Conservation (phyloP, 2,888 invertebrate genomes). For the Catocala nupta region DNA sequence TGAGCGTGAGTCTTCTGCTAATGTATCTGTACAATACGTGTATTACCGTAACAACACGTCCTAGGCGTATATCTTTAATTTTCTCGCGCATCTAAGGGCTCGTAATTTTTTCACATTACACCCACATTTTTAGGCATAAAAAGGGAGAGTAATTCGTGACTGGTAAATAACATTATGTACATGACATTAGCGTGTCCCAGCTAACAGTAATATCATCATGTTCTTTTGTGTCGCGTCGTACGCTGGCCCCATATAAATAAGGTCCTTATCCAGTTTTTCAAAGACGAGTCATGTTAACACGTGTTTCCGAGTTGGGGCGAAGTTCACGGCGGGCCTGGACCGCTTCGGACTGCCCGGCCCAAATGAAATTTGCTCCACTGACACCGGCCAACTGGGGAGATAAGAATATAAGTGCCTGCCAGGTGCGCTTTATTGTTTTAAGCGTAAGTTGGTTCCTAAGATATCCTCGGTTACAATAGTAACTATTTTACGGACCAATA, state of each 20-base stretch:
- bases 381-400: conserved; percentile 65
- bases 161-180: conserved; percentile 81
- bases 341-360: conserved; percentile 64
- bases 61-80: conserved; percentile 44
- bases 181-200: conserved; percentile 75
- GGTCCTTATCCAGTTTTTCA: conserved; percentile 84
- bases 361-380: conserved; percentile 84
- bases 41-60: conserved; percentile 47
- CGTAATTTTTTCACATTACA: conserved; percentile 58
- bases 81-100: conserved; percentile 43
- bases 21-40: conserved; percentile 8
- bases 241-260: conserved; percentile 86
- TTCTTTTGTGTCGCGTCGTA: conserved; percentile 80
- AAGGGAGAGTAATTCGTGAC: conserved; percentile 65
- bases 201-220: conserved; percentile 82
- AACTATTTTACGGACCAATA: conserved; percentile 24
- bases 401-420: conserved; percentile 59
- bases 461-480: conserved; percentile 31
- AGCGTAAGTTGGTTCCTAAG: conserved; percentile 42
- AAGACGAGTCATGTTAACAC: conserved; percentile 84
- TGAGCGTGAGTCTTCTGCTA: too few species aligned
- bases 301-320: conserved; percentile 75
- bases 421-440: conserved; percentile 68
- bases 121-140: conserved; percentile 59
- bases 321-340: conserved; percentile 62